Percentiles rank a stretch among this genome's conserved stretches.
Evolutionary conservation across 2,113 vertebrate species (phyloP).

Genomic region (Piliocolobus tephrosceles): DNA sequence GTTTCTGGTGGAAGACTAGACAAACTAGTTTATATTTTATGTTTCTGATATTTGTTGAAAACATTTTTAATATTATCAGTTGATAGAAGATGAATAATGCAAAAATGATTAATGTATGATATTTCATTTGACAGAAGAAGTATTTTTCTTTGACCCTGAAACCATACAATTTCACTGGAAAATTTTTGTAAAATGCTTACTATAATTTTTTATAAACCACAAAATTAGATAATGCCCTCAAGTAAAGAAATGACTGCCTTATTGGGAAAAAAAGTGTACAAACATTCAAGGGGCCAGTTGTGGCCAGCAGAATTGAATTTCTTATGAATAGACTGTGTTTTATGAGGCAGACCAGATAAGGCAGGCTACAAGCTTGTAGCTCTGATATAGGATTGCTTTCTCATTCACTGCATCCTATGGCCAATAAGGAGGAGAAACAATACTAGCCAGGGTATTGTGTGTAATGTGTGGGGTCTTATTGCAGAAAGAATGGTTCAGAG

Average conservation of each 20-base stretch:
- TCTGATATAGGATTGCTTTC: slow-evolving; percentile 40
- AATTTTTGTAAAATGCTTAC: neutral
- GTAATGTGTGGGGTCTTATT: slow-evolving; percentile 30
- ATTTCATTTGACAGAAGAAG: neutral
- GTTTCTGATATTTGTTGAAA: slow-evolving; percentile 2
- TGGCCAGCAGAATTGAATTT: slow-evolving; percentile 42
- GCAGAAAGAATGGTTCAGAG: slow-evolving; percentile 13
- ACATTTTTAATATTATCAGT: neutral
- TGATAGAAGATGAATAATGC: neutral
- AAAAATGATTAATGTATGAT: neutral
- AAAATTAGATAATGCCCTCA: neutral
- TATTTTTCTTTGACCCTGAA: neutral
- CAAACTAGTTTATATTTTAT: neutral
- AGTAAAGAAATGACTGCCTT: slow-evolving; percentile 15
- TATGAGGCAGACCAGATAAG: slow-evolving; percentile 40
- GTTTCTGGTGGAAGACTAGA: neutral
- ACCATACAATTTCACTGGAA: neutral
- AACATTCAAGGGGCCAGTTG: neutral
- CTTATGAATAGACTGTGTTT: slow-evolving; percentile 28
- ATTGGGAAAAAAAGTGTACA: neutral
- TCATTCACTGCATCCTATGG: neutral
- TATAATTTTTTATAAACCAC: neutral
- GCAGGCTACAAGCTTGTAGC: neutral
- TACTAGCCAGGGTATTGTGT: neutral
- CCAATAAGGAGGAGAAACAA: slow-evolving; percentile 33